Conservation (phyloP, 2,113 vertebrate species). For the Columba janthina region DNA sequence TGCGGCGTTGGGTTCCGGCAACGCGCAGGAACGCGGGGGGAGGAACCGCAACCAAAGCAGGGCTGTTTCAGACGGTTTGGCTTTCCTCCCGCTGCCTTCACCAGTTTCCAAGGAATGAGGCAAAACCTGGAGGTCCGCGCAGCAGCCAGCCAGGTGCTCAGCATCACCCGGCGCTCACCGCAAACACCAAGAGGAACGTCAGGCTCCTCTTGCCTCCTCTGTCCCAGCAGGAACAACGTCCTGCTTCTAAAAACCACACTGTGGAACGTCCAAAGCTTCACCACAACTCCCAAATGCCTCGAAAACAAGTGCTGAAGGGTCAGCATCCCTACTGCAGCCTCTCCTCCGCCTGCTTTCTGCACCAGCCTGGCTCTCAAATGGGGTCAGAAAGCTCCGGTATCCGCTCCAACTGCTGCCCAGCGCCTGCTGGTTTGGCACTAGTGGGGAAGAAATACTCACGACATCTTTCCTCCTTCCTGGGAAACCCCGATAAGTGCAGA, state of each 20-base stretch:
- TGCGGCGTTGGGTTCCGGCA: neutral
- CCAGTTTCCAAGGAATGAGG: accelerated
- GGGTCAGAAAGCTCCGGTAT: neutral
- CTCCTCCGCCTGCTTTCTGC: neutral
- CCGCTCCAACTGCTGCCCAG: accelerated
- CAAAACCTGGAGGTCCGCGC: neutral
- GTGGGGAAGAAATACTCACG: too few species aligned
- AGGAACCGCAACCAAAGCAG: too few species aligned
- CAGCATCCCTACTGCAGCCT: accelerated
- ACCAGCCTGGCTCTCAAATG: accelerated
- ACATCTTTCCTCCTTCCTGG: neutral
- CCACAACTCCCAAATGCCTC: neutral
- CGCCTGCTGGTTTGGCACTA: accelerated
- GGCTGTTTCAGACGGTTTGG: too few species aligned
- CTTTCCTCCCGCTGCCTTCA: neutral
- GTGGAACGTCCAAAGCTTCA: neutral
- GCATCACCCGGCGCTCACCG: too few species aligned
- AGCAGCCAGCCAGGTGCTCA: neutral
- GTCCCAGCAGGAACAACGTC: accelerated
- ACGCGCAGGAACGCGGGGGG: too few species aligned
- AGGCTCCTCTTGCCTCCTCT: neutral
- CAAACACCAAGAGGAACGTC: too few species aligned
- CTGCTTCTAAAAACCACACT: neutral
- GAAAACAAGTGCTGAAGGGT: neutral
- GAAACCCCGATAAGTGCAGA: neutral